Evolutionary conservation across 2,113 vertebrate species (phyloP).

Genomic region (Colossoma macropomum): DNA sequence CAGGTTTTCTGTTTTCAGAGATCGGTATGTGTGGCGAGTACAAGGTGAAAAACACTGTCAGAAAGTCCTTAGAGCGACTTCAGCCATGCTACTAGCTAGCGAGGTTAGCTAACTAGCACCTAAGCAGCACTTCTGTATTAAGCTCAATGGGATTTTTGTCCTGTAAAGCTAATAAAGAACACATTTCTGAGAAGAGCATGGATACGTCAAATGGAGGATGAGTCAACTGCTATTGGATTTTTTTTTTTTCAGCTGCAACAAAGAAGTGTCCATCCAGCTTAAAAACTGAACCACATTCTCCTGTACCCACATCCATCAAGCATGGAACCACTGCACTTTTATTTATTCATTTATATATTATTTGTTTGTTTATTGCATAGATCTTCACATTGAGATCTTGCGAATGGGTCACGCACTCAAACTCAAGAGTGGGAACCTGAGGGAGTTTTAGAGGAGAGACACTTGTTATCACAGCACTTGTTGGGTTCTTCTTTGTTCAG

Average conservation of each 20-base stretch:
- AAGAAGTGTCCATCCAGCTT: not conserved
- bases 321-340: not conserved
- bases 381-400: constrained; percentile 35
- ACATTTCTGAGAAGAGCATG: not conserved
- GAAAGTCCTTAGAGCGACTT: not conserved
- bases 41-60: no score
- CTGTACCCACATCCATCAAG: not conserved
- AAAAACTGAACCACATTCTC: not conserved
- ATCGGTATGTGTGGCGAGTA: no score
- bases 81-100: not conserved
- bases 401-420: not conserved
- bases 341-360: not conserved
- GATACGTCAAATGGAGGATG: not conserved
- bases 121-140: not conserved
- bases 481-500: constrained; percentile 61
- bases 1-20: no score
- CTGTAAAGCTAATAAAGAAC: not conserved
- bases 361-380: constrained; percentile 33
- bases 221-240: not conserved
- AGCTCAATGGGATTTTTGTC: no score
- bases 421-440: not conserved
- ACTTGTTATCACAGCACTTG: constrained; percentile 54
- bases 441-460: not conserved
- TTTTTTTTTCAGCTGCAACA: not conserved
- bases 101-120: not conserved